Conservation (phyloP, 2,113 vertebrate species). For the Scartelaos histophorus region DNA sequence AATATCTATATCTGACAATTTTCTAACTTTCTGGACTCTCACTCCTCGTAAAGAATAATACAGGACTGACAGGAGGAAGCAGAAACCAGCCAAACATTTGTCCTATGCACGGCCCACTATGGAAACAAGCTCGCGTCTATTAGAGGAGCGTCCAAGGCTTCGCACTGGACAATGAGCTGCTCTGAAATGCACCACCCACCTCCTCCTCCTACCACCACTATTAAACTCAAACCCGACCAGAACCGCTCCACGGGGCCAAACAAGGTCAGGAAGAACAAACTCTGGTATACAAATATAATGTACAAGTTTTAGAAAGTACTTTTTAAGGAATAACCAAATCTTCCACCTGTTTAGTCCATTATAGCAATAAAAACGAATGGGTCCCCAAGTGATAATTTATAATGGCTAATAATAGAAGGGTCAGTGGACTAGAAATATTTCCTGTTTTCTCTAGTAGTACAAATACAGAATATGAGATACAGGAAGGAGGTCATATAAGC, state of each 20-base stretch:
- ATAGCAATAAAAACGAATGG: not conserved
- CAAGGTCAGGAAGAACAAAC: conserved; percentile 51
- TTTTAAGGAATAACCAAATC: not conserved
- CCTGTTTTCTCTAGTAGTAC: not conserved
- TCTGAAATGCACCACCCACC: conserved; percentile 69
- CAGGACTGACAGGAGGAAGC: not conserved
- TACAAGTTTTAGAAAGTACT: conserved; percentile 20
- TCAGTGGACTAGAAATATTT: conserved; percentile 2
- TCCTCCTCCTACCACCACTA: conserved; percentile 55
- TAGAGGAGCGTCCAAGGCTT: conserved; percentile 42
- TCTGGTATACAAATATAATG: conserved; percentile 34
- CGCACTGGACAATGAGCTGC: conserved; percentile 58
- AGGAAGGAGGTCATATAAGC: no score
- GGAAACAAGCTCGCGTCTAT: conserved; percentile 37
- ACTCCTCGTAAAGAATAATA: not conserved
- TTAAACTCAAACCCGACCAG: conserved; percentile 53
- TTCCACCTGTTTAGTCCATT: not conserved
- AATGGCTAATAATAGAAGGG: not conserved
- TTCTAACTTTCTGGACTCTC: not conserved
- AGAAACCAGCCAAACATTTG: not conserved
- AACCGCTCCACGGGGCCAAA: conserved; percentile 45
- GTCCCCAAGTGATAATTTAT: not conserved
- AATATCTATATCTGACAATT: not conserved
- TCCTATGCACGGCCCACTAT: conserved; percentile 15
- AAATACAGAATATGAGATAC: no score